Conservation (phyloP, 1,140 invertebrate genomes). For the Anthonomus grandis region DNA sequence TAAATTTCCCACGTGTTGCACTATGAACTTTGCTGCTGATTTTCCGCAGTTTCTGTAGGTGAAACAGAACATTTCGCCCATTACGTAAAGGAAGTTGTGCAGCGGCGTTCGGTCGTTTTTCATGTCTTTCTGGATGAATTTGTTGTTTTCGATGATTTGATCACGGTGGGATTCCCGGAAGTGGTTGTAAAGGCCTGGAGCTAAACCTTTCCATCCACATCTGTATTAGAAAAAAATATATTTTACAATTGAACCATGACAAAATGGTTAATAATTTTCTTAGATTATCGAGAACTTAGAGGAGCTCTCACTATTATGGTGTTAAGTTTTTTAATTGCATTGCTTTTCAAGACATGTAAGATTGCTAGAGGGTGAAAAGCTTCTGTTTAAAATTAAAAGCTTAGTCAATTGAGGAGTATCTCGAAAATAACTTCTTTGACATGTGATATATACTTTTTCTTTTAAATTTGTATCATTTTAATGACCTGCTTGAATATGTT, state of each 20-base stretch:
- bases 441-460: too few species aligned
- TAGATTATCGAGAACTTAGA: not conserved
- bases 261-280: not conserved
- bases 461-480: too few species aligned
- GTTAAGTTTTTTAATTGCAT: too few species aligned
- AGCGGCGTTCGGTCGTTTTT: constrained; percentile 12
- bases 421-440: too few species aligned
- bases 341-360: too few species aligned
- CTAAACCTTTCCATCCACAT: constrained; percentile 8
- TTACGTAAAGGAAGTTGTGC: constrained; percentile 7
- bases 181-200: constrained; percentile 15
- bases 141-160: not conserved
- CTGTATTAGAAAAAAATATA: too few species aligned
- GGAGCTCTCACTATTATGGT: not conserved
- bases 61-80: constrained; percentile 9
- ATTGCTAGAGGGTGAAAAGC: too few species aligned
- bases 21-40: constrained; percentile 12
- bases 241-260: not conserved
- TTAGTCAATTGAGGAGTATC: too few species aligned
- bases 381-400: too few species aligned
- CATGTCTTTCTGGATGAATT: constrained; percentile 4
- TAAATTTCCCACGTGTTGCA: constrained; percentile 8
- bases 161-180: constrained; percentile 1
- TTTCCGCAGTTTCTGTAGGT: not conserved
- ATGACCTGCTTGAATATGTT: too few species aligned